These are phyloP conservation scores for Protonemura montana DNA, from an alignment of 2,888 invertebrate genomes.

Conservation along the genomic window DNA sequence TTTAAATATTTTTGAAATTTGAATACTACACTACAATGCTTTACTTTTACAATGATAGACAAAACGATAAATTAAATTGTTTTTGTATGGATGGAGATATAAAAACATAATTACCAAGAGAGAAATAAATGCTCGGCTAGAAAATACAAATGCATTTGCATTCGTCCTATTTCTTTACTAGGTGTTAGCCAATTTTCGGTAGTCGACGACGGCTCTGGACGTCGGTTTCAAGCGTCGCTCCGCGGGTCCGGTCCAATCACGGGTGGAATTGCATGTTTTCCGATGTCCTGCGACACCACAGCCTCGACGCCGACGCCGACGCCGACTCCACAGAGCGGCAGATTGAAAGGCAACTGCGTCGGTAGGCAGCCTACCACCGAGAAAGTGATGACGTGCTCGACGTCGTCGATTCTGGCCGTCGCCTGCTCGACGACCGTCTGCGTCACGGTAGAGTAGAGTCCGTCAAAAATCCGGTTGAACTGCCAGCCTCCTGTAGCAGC, in stretches of 20 bases:
- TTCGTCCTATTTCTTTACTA: too few species aligned
- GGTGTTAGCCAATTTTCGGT: background rate
- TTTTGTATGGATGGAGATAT: too few species aligned
- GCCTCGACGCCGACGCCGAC: background rate
- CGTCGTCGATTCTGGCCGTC: slow-evolving; percentile 54
- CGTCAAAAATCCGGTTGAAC: slow-evolving; percentile 18
- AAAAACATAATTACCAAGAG: too few species aligned
- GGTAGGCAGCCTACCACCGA: slow-evolving; percentile 59
- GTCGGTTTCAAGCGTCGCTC: background rate
- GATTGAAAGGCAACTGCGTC: slow-evolving; percentile 55
- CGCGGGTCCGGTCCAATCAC: slow-evolving; percentile 9
- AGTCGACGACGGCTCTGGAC: background rate
- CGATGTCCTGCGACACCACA: background rate
- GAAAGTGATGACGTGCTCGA: slow-evolving; percentile 57
- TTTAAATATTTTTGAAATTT: too few species aligned
- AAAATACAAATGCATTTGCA: too few species aligned
- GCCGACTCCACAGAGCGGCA: slow-evolving; percentile 52
- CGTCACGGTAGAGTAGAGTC: slow-evolving; percentile 38
- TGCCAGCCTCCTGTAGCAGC: slow-evolving; percentile 1
- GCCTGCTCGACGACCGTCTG: slow-evolving; percentile 29
- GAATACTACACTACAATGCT: too few species aligned
- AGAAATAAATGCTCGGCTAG: too few species aligned
- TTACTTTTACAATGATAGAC: too few species aligned
- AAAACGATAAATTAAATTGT: too few species aligned
- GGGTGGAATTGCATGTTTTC: too few species aligned